Base-by-base conservation (phyloP, 2,113 vertebrate genomes). In the Danionella cerebrum region DNA sequence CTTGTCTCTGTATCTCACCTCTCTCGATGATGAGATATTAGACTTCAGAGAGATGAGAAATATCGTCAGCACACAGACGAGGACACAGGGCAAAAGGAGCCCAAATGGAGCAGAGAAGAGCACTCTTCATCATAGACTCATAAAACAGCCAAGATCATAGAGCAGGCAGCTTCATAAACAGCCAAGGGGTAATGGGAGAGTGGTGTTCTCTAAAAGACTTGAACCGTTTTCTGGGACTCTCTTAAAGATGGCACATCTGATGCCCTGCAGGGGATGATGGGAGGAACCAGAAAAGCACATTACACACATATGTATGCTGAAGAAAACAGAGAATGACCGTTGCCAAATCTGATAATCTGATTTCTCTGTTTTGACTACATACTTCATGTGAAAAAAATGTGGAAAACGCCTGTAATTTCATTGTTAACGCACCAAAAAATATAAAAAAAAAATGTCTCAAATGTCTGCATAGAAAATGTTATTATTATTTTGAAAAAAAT, bases 141-240 rank as follows among this genome's bases (percentile, higher is more conserved):
- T 64, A 22, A 48, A 64, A 64, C 44, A 64, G 29, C 41, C 11
- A 44, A 64, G 60, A 64, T 64, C 29, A 64, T 10, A 64, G 31
- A 22, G 27, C 29, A 63, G 25, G 0, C 12, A 48, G 59, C 44
- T 48, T 63, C 41, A 48, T 63, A 63, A 63, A 63, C 42, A 63
- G 25, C 59, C 59, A 10, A 0, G 6, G 42, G 58, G 42, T n/a
- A n/a, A n/a, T n/a, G n/a, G n/a, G n/a, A n/a, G n/a, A n/a, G n/a
- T n/a, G n/a, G n/a, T n/a, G 42, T 10, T n/a, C 22, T 35, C 6
- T 33, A 6, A n/a, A 60, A 60, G 59, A 35, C 27, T n/a, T 47
- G n/a, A 63, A 47, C 16, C 29, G 2, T 63, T 63, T 35, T 48
- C 41, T 45, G 58, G 31, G 11, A 62, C 24, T 62, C 24, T 18